Conservation (phyloP, 2,113 vertebrate genomes). For the Melanerpes aurifrons region DNA sequence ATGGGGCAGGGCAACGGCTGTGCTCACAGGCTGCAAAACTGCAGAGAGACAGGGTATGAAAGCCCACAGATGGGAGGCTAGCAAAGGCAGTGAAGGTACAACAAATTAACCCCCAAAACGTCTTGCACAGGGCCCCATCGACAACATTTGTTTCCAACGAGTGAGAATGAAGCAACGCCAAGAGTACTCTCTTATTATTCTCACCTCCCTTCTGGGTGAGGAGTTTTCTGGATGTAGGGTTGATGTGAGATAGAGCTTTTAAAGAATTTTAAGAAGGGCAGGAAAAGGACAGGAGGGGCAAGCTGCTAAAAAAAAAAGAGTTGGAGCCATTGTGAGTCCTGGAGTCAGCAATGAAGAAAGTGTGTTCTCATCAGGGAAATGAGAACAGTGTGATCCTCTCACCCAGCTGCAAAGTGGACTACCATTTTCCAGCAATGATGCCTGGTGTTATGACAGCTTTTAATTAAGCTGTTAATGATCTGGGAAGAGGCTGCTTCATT, state of each 20-base stretch:
- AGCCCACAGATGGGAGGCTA: rapidly evolving
- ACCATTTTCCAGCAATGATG: conserved; percentile 22
- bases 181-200: background rate
- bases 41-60: background rate
- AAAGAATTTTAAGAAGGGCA: background rate
- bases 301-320: conserved; percentile 6
- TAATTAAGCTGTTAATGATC: conserved; percentile 65
- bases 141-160: background rate
- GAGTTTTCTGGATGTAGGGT: background rate
- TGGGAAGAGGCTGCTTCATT: conserved; percentile 51
- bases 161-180: background rate
- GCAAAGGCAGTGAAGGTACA: background rate
- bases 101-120: background rate
- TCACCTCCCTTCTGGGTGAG: background rate
- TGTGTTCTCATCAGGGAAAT: background rate
- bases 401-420: conserved; percentile 2
- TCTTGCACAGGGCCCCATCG: background rate
- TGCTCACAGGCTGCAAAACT: background rate
- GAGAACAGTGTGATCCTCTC: background rate
- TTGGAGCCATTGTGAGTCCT: background rate
- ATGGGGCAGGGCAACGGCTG: background rate
- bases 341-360: background rate
- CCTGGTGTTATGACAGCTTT: conserved; percentile 53
- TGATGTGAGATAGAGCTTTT: background rate
- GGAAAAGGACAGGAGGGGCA: background rate